These are phyloP conservation scores for Salpingus planirostris DNA, from an alignment of 2,888 invertebrate genomes.

Conservation along the genomic window DNA sequence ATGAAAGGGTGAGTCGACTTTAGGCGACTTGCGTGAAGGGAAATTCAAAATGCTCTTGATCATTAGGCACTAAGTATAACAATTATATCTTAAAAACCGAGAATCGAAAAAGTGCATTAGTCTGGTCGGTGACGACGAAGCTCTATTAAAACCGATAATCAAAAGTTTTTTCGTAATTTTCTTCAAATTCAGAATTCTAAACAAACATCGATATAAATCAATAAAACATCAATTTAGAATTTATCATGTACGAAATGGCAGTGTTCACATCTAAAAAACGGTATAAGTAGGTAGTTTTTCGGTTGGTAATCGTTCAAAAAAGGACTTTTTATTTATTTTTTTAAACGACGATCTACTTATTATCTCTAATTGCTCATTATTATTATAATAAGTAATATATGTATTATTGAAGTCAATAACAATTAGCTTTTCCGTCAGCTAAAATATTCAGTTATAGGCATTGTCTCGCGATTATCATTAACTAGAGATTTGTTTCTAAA, in stretches of 20 bases:
- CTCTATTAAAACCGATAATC: too few species aligned
- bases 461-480: slow-evolving; percentile 10
- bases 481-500: slow-evolving; percentile 6
- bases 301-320: too few species aligned
- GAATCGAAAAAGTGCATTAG: too few species aligned
- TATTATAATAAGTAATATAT: slow-evolving; percentile 27
- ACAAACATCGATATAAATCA: too few species aligned
- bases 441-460: slow-evolving; percentile 16
- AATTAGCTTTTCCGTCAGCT: slow-evolving; percentile 18
- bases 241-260: slow-evolving; percentile 31
- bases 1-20: too few species aligned
- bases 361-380: slow-evolving; percentile 26
- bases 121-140: too few species aligned
- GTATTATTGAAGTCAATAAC: slow-evolving; percentile 18
- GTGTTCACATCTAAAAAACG: slow-evolving; percentile 31
- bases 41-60: too few species aligned
- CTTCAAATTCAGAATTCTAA: too few species aligned
- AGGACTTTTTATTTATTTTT: neutral
- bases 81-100: too few species aligned
- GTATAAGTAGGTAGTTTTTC: slow-evolving; percentile 7
- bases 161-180: too few species aligned
- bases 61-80: too few species aligned
- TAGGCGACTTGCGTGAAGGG: too few species aligned
- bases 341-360: slow-evolving; percentile 18
- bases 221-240: slow-evolving; percentile 29